Conservation (phyloP, 2,888 invertebrate species). For the Cheilosia variabilis region DNA sequence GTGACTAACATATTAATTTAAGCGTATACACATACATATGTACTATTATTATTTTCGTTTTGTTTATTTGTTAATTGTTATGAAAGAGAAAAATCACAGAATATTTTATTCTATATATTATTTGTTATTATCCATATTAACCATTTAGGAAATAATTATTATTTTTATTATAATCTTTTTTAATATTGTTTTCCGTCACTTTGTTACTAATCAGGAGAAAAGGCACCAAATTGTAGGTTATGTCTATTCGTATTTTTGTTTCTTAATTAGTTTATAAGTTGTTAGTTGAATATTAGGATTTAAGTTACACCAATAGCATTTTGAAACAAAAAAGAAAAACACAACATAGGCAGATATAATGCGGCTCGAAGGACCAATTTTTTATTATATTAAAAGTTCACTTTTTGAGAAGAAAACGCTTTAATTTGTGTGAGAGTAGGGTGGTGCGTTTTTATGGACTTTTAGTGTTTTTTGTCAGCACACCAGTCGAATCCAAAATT, state of each 20-base stretch:
- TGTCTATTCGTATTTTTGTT: conserved; percentile 23
- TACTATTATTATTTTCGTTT: conserved; percentile 52
- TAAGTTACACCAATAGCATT: conserved; percentile 46
- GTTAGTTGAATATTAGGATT: conserved; percentile 40
- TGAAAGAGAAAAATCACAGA: conserved; percentile 30
- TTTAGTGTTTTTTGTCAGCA: neutral
- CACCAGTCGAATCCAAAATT: neutral
- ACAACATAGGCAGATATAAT: neutral
- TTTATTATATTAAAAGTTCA: neutral
- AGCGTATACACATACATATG: conserved; percentile 11
- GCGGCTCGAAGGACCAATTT: conserved; percentile 41
- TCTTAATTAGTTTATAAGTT: conserved; percentile 35
- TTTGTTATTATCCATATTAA: conserved; percentile 58
- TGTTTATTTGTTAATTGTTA: conserved; percentile 60
- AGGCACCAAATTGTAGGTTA: conserved; percentile 71
- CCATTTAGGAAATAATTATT: conserved; percentile 40
- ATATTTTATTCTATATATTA: conserved; percentile 29
- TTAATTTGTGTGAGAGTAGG: neutral
- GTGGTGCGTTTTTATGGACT: neutral
- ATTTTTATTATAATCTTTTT: conserved; percentile 6
- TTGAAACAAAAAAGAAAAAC: conserved; percentile 12
- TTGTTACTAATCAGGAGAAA: conserved; percentile 74
- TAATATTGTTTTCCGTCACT: conserved; percentile 48
- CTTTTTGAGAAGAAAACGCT: too few relatives aligned
- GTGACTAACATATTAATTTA: conserved; percentile 67